Evolutionary conservation across 2,113 vertebrate genomes (phyloP).

Genomic region (Uria aalge): DNA sequence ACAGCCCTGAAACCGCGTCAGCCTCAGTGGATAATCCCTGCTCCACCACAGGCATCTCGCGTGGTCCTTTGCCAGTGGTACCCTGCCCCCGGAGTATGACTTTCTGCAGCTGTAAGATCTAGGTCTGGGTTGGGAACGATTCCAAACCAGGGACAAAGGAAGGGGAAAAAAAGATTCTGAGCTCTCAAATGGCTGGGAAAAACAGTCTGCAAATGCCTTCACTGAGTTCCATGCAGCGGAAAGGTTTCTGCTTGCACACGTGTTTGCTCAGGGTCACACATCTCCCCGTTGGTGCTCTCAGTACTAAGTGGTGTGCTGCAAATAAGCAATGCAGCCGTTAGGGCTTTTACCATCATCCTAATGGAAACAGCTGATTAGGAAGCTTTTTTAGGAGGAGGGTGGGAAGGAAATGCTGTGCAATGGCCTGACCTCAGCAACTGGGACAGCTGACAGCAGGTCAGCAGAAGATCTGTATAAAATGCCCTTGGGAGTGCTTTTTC

Average conservation of each 20-base stretch:
- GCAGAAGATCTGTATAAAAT: background rate
- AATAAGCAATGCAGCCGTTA: background rate
- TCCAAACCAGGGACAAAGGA: background rate
- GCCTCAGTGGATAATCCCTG: background rate
- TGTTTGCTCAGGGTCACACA: background rate
- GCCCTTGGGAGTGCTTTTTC: background rate
- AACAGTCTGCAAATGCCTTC: background rate
- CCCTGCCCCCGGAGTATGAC: background rate
- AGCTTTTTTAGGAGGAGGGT: background rate
- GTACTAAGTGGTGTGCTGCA: background rate
- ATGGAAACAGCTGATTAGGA: background rate
- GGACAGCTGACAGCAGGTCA: background rate
- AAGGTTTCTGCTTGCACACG: background rate
- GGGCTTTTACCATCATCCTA: background rate
- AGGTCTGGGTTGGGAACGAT: background rate
- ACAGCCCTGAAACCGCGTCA: fast-evolving
- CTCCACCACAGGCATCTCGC: background rate
- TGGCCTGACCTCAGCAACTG: background rate
- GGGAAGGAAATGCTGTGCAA: background rate
- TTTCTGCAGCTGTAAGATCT: background rate
- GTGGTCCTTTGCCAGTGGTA: background rate
- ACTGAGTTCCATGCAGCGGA: background rate
- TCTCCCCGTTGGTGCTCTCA: background rate
- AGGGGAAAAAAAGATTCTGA: background rate
- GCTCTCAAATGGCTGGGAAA: background rate